These are phyloP conservation scores for Hymenochirus boettgeri DNA, from an alignment of 2,113 vertebrate genomes.

Conservation along the genomic window DNA sequence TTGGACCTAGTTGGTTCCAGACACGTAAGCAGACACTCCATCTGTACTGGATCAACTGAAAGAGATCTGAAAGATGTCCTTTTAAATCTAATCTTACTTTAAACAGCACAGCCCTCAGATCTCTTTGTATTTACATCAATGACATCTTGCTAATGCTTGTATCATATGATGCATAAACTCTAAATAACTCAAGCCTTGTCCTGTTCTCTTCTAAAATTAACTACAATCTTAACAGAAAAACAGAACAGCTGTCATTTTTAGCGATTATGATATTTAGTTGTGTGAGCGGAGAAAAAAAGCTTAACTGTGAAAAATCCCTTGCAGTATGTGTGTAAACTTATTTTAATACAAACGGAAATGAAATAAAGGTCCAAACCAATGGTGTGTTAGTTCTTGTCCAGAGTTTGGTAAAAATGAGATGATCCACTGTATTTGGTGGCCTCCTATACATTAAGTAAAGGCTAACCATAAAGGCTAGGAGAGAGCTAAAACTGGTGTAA, in stretches of 20 bases:
- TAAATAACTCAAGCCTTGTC: slow-evolving; percentile 40
- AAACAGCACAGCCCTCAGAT: slow-evolving; percentile 10
- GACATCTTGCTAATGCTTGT: slow-evolving; percentile 32
- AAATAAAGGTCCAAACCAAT: no score
- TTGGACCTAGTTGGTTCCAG: slow-evolving; percentile 13
- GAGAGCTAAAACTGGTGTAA: no score
- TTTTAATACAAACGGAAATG: no score
- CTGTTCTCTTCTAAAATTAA: slow-evolving; percentile 42
- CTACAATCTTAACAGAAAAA: slow-evolving; percentile 16
- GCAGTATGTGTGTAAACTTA: slow-evolving; percentile 13
- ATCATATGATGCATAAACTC: slow-evolving; percentile 30
- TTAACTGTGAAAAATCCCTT: background rate
- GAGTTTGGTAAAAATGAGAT: no score
- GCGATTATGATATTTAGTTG: slow-evolving; percentile 35
- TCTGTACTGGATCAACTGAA: slow-evolving; percentile 18
- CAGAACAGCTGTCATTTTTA: slow-evolving; percentile 36
- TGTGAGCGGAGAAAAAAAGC: slow-evolving; percentile 16
- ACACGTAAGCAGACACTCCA: slow-evolving; percentile 32
- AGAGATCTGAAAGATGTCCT: slow-evolving; percentile 21
- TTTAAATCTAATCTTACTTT: slow-evolving; percentile 28
- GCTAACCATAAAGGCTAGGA: no score
- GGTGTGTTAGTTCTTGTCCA: no score
- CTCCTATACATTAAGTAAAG: no score
- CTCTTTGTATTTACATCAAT: slow-evolving; percentile 19
- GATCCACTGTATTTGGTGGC: no score